phyloP scores from a whole-genome alignment of 1,140 invertebrate species.

The Paralvinella palmiformis region DNA sequence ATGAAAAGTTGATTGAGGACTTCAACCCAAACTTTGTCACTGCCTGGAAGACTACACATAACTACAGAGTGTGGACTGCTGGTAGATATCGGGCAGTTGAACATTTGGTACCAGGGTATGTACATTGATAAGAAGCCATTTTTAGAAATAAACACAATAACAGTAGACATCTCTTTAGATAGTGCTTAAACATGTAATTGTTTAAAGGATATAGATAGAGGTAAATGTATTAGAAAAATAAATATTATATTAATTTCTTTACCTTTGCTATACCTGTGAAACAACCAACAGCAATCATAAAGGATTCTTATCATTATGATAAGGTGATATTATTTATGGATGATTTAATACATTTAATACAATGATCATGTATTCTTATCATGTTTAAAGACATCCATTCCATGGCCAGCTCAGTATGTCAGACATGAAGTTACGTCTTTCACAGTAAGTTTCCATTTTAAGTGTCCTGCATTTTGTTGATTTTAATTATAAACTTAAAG shows the following conservation, averaged over 20 bases:
- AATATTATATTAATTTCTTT: background rate
- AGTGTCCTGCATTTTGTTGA: too few relatives aligned
- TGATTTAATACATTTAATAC: background rate
- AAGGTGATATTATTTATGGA: background rate
- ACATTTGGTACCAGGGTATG: conserved; percentile 38
- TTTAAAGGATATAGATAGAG: background rate
- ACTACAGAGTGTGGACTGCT: conserved; percentile 74
- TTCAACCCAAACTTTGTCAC: conserved; percentile 80
- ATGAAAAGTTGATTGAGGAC: conserved; percentile 61
- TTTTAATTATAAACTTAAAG: conserved; percentile 13
- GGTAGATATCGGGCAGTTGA: conserved; percentile 51
- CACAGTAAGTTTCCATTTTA: conserved; percentile 75
- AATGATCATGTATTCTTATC: conserved; percentile 8
- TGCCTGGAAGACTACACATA: conserved; percentile 80
- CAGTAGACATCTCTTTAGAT: too few relatives aligned
- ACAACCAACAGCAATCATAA: background rate
- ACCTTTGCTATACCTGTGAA: background rate
- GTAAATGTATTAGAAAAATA: background rate
- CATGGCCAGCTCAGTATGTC: conserved; percentile 84
- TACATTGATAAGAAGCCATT: conserved; percentile 5
- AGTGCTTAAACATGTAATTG: conserved; percentile 42
- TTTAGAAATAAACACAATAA: conserved; percentile 21
- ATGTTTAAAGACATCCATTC: conserved; percentile 69
- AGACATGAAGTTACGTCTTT: conserved; percentile 86
- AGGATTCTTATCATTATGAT: background rate